These are phyloP conservation scores for Scaptomyza reducta DNA, from an alignment of 2,888 invertebrate species.

Conservation along the genomic window DNA sequence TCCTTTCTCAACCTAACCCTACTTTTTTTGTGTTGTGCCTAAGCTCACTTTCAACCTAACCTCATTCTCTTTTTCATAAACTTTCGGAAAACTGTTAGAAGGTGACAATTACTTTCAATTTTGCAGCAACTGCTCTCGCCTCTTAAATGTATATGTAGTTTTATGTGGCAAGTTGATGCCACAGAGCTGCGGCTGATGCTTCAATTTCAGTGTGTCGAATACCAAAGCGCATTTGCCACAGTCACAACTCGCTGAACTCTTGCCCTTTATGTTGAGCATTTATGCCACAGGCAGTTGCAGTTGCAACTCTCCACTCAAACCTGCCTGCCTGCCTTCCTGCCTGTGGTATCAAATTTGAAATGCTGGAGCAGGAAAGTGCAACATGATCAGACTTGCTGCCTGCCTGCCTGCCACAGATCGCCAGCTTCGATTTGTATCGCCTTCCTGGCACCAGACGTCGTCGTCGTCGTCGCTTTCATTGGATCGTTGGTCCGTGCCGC, in stretches of 20 bases:
- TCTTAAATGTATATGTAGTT: slow-evolving; percentile 14
- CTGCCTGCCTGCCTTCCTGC: slow-evolving; percentile 40
- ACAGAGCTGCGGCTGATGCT: slow-evolving; percentile 48
- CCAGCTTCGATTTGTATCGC: slow-evolving; percentile 75
- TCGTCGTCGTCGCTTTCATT: slow-evolving; percentile 44
- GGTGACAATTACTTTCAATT: slow-evolving; percentile 78
- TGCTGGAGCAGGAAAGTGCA: slow-evolving; percentile 68
- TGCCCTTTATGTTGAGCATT: slow-evolving; percentile 78
- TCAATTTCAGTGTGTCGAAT: slow-evolving; percentile 55
- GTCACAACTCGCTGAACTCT: slow-evolving; percentile 75
- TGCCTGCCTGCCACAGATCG: slow-evolving; percentile 57
- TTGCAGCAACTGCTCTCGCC: slow-evolving; percentile 42
- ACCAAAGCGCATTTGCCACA: slow-evolving; percentile 57
- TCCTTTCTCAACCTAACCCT: slow-evolving; percentile 13
- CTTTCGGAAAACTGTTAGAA: slow-evolving; percentile 52
- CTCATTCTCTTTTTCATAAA: slow-evolving; percentile 28
- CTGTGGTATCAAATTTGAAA: slow-evolving; percentile 51
- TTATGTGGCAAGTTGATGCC: slow-evolving; percentile 50
- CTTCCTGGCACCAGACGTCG: slow-evolving; percentile 46
- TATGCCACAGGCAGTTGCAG: slow-evolving; percentile 62
- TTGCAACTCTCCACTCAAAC: slow-evolving; percentile 32
- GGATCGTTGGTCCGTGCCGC: slow-evolving; percentile 62
- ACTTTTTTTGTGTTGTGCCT: slow-evolving; percentile 8
- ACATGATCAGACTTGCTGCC: slow-evolving; percentile 58
- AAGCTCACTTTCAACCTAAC: slow-evolving; percentile 40